Conservation (phyloP, 2,888 invertebrate species). For the Macaria liturata region DNA sequence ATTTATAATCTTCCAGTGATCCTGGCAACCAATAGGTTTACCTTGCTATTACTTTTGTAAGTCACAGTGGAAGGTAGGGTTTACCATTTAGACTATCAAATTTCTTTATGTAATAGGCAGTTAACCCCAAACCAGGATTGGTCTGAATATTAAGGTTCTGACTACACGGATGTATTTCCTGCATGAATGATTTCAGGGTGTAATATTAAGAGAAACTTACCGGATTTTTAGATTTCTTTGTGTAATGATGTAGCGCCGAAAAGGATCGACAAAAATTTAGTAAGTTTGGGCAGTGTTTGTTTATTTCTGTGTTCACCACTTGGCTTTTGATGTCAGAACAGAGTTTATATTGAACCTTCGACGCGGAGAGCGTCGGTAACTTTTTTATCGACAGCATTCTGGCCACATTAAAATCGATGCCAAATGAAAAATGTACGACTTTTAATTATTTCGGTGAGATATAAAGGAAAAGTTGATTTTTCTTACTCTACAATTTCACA, state of each 20-base stretch:
- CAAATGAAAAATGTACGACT: background rate
- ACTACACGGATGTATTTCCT: too few relatives aligned
- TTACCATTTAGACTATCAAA: too few relatives aligned
- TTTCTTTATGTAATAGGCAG: slow-evolving; percentile 8
- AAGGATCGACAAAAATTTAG: slow-evolving; percentile 64
- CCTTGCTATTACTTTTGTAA: too few relatives aligned
- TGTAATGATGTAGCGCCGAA: slow-evolving; percentile 59
- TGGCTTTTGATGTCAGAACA: slow-evolving; percentile 47
- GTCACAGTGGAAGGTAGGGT: too few relatives aligned
- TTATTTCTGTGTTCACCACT: slow-evolving; percentile 48
- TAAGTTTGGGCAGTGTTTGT: slow-evolving; percentile 53
- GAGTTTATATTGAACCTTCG: slow-evolving; percentile 62
- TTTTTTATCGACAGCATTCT: slow-evolving; percentile 68
- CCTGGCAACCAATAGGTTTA: too few relatives aligned
- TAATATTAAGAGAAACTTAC: slow-evolving; percentile 42
- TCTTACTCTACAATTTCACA: too few relatives aligned
- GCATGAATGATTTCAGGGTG: too few relatives aligned
- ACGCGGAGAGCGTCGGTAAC: slow-evolving; percentile 59
- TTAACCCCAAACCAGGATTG: background rate
- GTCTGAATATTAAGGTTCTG: background rate
- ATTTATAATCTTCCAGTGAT: too few relatives aligned
- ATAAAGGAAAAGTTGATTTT: too few relatives aligned
- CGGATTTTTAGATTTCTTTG: slow-evolving; percentile 56
- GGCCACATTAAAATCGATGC: background rate
- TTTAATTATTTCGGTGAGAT: too few relatives aligned